A percentile compares a stretch with the other conserved stretches of the same genome.
phyloP scores from a whole-genome alignment of 2,113 vertebrate species.

The Rhombomys opimus region DNA sequence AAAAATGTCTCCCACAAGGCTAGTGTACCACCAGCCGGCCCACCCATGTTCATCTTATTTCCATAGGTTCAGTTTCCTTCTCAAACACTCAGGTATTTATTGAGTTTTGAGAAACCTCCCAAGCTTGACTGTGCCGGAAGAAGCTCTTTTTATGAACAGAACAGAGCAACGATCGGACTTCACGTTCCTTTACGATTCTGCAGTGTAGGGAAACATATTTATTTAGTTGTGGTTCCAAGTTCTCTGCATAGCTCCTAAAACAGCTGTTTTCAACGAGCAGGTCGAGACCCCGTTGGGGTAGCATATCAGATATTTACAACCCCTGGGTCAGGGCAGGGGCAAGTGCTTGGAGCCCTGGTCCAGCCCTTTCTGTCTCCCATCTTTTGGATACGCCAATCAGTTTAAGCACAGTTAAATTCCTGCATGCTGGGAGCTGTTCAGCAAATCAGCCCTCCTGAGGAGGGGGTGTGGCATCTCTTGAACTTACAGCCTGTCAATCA shows the following conservation, averaged over 20 bases:
- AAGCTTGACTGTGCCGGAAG: background rate
- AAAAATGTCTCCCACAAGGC: constrained; percentile 42
- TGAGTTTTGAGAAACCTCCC: background rate
- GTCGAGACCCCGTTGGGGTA: background rate
- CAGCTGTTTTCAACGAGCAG: background rate
- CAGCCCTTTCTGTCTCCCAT: too few species aligned
- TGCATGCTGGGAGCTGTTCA: background rate
- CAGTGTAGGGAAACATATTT: background rate
- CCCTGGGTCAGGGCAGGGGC: too few species aligned
- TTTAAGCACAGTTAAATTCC: background rate
- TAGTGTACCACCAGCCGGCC: constrained; percentile 10
- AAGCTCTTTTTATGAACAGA: constrained; percentile 12
- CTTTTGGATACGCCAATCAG: background rate
- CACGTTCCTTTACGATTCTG: background rate
- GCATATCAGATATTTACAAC: background rate
- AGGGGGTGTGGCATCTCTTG: too few species aligned
- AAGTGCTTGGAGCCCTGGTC: background rate
- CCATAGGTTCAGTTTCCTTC: constrained; percentile 23
- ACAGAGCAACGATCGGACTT: background rate
- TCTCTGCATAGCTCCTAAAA: background rate
- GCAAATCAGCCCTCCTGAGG: background rate
- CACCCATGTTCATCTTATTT: background rate
- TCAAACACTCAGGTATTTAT: background rate
- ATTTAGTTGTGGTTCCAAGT: background rate
- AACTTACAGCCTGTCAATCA: background rate